These are phyloP conservation scores for Meghimatium bilineatum DNA, from an alignment of 2,888 invertebrate species.

Conservation along the genomic window DNA sequence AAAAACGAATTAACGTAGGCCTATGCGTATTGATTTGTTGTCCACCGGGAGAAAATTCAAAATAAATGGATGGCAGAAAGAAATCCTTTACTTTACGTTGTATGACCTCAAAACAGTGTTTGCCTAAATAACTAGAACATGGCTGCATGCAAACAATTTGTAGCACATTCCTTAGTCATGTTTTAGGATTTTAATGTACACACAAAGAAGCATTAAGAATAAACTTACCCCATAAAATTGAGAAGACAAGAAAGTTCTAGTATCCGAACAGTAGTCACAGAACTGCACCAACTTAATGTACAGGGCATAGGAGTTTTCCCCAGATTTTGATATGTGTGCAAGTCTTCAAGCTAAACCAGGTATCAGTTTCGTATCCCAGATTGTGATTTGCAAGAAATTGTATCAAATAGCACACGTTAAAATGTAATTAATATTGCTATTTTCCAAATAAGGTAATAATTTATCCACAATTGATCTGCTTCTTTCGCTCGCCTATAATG, in stretches of 20 bases:
- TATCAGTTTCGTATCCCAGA: too few relatives aligned
- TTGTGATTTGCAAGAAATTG: too few relatives aligned
- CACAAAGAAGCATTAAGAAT: background rate
- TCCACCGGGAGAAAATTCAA: background rate
- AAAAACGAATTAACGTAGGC: too few relatives aligned
- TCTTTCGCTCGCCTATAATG: too few relatives aligned
- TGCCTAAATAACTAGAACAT: background rate
- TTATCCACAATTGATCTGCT: too few relatives aligned
- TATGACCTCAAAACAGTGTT: slow-evolving; percentile 1
- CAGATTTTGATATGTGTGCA: slow-evolving; percentile 2
- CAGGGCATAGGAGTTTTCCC: background rate
- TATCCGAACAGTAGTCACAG: background rate
- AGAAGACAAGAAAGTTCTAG: background rate
- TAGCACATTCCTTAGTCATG: background rate
- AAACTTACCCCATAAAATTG: slow-evolving; percentile 12
- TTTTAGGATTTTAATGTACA: background rate
- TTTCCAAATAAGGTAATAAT: too few relatives aligned
- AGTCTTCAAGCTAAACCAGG: background rate
- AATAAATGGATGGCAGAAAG: background rate
- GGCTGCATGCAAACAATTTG: background rate
- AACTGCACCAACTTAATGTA: background rate
- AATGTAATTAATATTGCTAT: too few relatives aligned
- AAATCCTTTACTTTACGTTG: background rate
- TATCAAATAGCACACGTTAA: too few relatives aligned
- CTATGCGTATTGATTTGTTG: background rate